Evolutionary conservation across 2,888 invertebrate genomes (phyloP), one percentile per base, ranked within the genome.

Genomic region (Ischnura elegans): DNA sequence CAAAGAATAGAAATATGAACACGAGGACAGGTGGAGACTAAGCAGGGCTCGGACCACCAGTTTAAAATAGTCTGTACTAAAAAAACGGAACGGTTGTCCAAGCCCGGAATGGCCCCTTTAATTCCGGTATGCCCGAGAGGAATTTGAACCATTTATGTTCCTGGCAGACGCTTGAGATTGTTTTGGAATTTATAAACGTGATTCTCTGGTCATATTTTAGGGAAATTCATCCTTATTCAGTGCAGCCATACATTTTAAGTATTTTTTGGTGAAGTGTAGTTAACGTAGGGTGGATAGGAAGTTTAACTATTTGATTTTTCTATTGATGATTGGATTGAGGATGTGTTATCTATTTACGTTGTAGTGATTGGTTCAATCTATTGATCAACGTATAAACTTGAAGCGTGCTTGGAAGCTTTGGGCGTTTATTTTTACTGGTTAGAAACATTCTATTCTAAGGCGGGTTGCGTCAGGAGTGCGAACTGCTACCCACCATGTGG

Each of bases 11-110:
- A 86, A 86, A 86, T 76, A 76, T 76, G 86, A 43, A 43, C n/a
- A 46, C 86, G 86, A 46, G 43, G 86, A 46, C 86, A 86, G 86
- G 86, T 86, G 86, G 43, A 45, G 86, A n/a, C 45, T 45, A 42
- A 86, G 46, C 46, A 86, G 86, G 86, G 46, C 86, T 46, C 46
- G 86, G 45, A 45, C 46, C 86, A 86, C n/a, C 86, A 46, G 46
- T 86, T 46, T 86, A 86, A 86, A 43, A 43, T 46, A 46, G 43
- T 86, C 86, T 86, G 46, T n/a, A 86, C 46, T 86, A 21, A 86
- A 46, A n/a, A 86, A 10, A 45, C 46, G n/a, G 42, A 46, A 43
- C 86, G 45, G 86, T 86, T 86, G 86, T 86, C 86, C 86, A 43
- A 46, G 86, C 46, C 46, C 43, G n/a, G 46, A 86, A 46, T 46